Evolutionary conservation across 2,797 vertebrate genomes (phyloP).

Genomic region (Spinibarbus caldwelli): DNA sequence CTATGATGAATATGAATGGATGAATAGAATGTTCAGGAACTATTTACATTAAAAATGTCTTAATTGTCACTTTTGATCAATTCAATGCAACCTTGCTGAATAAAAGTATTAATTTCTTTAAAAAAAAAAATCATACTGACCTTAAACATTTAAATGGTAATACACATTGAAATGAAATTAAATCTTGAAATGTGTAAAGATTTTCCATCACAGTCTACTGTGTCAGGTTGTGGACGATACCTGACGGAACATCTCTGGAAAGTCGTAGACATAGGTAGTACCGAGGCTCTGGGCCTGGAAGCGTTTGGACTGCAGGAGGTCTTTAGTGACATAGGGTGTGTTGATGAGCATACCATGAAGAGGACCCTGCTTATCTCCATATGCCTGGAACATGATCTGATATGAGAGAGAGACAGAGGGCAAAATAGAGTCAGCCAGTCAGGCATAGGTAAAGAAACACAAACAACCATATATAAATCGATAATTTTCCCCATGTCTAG

Average conservation of each 20-base stretch:
- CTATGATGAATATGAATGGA: neutral
- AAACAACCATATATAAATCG: neutral
- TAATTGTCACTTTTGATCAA: neutral
- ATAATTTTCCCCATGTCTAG: neutral
- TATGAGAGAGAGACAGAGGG: slow-evolving; percentile 31
- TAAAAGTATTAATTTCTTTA: neutral
- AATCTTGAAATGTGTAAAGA: neutral
- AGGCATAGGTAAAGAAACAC: neutral
- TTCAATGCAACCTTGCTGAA: neutral
- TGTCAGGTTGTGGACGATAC: slow-evolving; percentile 64
- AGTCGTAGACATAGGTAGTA: slow-evolving; percentile 96
- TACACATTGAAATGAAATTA: neutral
- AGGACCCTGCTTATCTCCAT: slow-evolving; percentile 91
- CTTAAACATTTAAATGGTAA: neutral
- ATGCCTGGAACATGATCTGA: slow-evolving; percentile 97
- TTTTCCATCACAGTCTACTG: neutral
- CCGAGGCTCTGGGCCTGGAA: slow-evolving; percentile 97
- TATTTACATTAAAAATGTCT: neutral
- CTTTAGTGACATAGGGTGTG: slow-evolving; percentile 96
- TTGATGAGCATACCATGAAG: slow-evolving; percentile 98
- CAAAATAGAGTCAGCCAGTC: neutral
- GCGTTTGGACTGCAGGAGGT: slow-evolving; percentile 95
- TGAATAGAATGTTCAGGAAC: neutral
- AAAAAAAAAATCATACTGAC: neutral
- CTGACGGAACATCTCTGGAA: slow-evolving; percentile 97